A percentile compares a stretch with the other conserved stretches of the same genome.
phyloP scores from a whole-genome alignment of 2,113 vertebrate species.

The Cairina moschata region DNA sequence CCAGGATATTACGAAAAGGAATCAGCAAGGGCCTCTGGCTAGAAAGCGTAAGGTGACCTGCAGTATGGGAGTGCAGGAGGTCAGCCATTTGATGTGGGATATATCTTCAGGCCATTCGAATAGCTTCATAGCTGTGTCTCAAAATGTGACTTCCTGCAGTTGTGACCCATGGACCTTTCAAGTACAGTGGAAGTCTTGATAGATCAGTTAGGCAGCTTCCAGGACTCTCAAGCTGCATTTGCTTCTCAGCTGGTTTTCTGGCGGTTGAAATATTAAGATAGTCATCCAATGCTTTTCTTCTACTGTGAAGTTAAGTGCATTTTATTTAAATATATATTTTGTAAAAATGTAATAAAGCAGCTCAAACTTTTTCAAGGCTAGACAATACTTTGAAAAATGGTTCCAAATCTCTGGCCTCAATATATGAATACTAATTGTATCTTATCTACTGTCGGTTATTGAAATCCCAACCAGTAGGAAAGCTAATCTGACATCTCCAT shows the following conservation, averaged over 20 bases:
- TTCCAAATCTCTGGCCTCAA: constrained; percentile 58
- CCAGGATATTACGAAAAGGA: constrained; percentile 58
- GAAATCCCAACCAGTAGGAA: constrained; percentile 70
- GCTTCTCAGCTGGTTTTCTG: constrained; percentile 28
- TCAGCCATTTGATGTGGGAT: constrained; percentile 66
- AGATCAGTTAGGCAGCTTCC: constrained; percentile 42
- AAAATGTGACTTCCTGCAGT: constrained; percentile 52
- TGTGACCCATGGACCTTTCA: constrained; percentile 67
- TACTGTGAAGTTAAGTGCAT: background rate
- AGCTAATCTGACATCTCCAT: constrained; percentile 73
- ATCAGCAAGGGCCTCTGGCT: constrained; percentile 67
- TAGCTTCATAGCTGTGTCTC: constrained; percentile 61
- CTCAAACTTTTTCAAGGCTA: constrained; percentile 50
- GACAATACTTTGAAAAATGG: constrained; percentile 59
- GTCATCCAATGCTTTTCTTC: background rate
- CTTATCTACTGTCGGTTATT: constrained; percentile 60
- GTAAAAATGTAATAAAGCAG: constrained; percentile 12
- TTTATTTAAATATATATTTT: constrained; percentile 35
- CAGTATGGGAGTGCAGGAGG: constrained; percentile 62
- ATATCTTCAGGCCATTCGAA: constrained; percentile 64
- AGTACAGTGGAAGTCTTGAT: constrained; percentile 60
- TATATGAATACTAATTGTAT: constrained; percentile 68
- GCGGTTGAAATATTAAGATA: constrained; percentile 57
- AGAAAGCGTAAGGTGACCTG: constrained; percentile 71
- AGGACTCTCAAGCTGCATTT: constrained; percentile 8